Evolutionary conservation across 2,113 vertebrate species (phyloP).

Genomic region (Ariopsis seemanni): DNA sequence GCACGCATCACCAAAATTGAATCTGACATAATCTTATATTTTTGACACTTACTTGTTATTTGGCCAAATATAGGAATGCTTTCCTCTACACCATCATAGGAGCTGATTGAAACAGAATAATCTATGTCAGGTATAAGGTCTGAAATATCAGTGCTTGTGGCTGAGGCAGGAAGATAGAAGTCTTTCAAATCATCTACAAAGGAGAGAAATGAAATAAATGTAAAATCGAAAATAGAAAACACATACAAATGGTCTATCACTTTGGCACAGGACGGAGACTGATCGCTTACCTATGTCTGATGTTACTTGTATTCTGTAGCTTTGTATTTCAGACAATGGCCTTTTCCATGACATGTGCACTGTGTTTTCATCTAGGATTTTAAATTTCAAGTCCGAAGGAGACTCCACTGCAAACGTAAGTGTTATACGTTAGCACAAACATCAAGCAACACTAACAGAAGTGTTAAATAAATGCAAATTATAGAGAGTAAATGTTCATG

Average conservation of each 20-base stretch:
- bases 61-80: conserved; percentile 94
- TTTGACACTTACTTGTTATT: conserved; percentile 86
- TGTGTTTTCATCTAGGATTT: conserved; percentile 97
- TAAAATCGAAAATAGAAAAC: background rate
- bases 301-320: conserved; percentile 90
- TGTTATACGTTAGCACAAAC: conserved; percentile 61
- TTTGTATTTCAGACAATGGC: conserved; percentile 82
- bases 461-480: conserved; percentile 64
- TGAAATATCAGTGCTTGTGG: conserved; percentile 83
- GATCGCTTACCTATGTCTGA: conserved; percentile 83
- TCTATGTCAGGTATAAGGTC: conserved; percentile 85
- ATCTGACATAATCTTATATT: background rate
- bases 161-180: conserved; percentile 79
- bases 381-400: conserved; percentile 96
- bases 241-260: background rate
- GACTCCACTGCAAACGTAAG: conserved; percentile 90
- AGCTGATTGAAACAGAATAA: conserved; percentile 88
- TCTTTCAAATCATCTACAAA: conserved; percentile 88
- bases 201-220: conserved; percentile 2
- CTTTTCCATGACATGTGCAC: conserved; percentile 96
- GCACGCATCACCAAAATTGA: background rate
- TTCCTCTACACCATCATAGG: conserved; percentile 84
- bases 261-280: background rate
- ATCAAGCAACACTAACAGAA: conserved; percentile 20
- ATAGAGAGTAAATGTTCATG: conserved; percentile 62